Conservation (phyloP, 2,888 invertebrate species). For the Ormyrus pomaceus region DNA sequence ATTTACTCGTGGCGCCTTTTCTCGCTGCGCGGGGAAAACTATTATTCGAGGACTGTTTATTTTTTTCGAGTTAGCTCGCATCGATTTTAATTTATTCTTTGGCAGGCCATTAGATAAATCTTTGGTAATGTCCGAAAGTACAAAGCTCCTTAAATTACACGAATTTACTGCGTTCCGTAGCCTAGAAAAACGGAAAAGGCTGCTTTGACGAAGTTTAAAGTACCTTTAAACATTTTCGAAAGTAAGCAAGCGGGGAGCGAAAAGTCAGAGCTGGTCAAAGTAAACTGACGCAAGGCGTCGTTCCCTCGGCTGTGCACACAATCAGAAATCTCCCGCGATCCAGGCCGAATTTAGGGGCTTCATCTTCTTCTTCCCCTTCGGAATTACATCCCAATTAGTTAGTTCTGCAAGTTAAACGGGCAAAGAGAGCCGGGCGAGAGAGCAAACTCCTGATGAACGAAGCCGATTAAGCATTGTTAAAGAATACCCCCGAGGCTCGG, state of each 20-base stretch:
- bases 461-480: conserved; percentile 31
- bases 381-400: conserved; percentile 51
- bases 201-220: too few species aligned
- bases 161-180: too few species aligned
- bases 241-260: too few species aligned
- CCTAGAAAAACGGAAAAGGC: too few species aligned
- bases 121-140: background rate
- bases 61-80: background rate
- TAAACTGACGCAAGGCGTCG: background rate
- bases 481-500: conserved; percentile 47
- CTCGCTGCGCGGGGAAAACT: conserved; percentile 21
- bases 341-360: conserved; percentile 19
- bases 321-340: conserved; percentile 6
- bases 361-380: conserved; percentile 28
- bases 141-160: background rate
- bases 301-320: conserved; percentile 6
- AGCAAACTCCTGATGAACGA: conserved; percentile 32
- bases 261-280: conserved; percentile 1
- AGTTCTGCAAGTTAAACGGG: conserved; percentile 35
- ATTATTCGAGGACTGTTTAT: conserved; percentile 34
- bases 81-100: conserved; percentile 27
- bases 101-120: conserved; percentile 36
- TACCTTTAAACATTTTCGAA: too few species aligned
- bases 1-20: conserved; percentile 38
- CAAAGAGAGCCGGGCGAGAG: conserved; percentile 26